Evolutionary conservation across 35 echinoderm and acorn worm genomes (phyloP).

Genomic region (Lytechinus variegatus): DNA sequence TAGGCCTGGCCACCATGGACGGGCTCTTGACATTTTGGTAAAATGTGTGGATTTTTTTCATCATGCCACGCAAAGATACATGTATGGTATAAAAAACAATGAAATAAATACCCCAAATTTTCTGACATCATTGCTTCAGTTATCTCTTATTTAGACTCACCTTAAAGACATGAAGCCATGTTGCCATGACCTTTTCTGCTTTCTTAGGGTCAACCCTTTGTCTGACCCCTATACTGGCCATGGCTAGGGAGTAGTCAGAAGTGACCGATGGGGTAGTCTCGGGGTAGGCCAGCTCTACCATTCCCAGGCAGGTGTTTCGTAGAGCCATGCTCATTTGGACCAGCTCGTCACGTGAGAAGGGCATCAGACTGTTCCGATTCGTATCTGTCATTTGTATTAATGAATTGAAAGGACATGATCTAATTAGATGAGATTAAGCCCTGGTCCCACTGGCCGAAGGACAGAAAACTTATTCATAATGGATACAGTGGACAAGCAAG

Average conservation of each 20-base stretch:
- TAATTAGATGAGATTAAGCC: background rate
- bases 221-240: constrained; percentile 61
- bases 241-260: constrained; percentile 78
- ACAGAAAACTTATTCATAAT: too few species aligned
- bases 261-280: constrained; percentile 72
- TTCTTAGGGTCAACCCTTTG: constrained; percentile 15
- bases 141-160: background rate
- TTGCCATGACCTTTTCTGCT: constrained; percentile 51
- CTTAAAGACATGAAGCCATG: constrained; percentile 84
- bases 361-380: constrained; percentile 77
- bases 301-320: constrained; percentile 87
- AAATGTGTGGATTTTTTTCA: too few species aligned
- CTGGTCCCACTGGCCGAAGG: too few species aligned
- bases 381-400: constrained; percentile 23
- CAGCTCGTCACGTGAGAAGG: constrained; percentile 76
- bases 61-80: too few species aligned
- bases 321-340: constrained; percentile 77
- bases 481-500: too few species aligned
- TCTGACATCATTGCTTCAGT: too few species aligned
- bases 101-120: too few species aligned
- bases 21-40: too few species aligned
- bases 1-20: too few species aligned
- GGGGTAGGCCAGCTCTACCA: constrained; percentile 88
- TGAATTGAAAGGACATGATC: background rate
- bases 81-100: too few species aligned